Evolutionary conservation across 2,113 vertebrate genomes (phyloP).

Genomic region (Tautogolabrus adspersus): DNA sequence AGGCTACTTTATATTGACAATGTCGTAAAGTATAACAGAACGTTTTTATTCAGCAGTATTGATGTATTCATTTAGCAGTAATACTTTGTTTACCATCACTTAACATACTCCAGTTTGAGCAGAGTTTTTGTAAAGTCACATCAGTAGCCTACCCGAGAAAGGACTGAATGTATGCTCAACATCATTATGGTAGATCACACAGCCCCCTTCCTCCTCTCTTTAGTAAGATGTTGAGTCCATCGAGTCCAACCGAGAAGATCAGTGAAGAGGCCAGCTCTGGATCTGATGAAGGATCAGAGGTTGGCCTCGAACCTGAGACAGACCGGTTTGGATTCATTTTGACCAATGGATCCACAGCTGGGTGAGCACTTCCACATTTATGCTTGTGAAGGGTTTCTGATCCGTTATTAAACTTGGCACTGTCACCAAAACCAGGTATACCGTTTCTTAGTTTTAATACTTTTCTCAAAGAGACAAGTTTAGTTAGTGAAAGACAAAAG

Average conservation of each 20-base stretch:
- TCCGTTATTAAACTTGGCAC: not conserved
- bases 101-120: not conserved
- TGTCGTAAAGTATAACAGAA: not conserved
- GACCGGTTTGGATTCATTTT: constrained; percentile 86
- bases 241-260: constrained; percentile 46
- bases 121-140: not conserved
- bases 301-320: constrained; percentile 75
- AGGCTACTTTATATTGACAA: not conserved
- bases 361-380: constrained; percentile 69
- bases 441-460: constrained; percentile 5
- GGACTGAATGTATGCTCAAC: no score
- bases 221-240: constrained; percentile 68
- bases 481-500: not conserved
- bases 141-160: no score
- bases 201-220: constrained; percentile 3
- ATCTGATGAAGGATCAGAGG: constrained; percentile 70
- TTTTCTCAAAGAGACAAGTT: not conserved
- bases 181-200: not conserved
- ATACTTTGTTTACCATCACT: not conserved
- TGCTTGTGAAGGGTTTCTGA: not conserved
- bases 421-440: not conserved
- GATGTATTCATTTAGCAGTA: no score
- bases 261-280: constrained; percentile 73
- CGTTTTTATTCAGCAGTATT: not conserved
- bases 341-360: constrained; percentile 75